Percentiles rank a stretch among this genome's conserved stretches.
These are phyloP conservation scores for Dendropsophus ebraccatus DNA, from an alignment of 2,113 vertebrate genomes.

Conservation along the genomic window DNA sequence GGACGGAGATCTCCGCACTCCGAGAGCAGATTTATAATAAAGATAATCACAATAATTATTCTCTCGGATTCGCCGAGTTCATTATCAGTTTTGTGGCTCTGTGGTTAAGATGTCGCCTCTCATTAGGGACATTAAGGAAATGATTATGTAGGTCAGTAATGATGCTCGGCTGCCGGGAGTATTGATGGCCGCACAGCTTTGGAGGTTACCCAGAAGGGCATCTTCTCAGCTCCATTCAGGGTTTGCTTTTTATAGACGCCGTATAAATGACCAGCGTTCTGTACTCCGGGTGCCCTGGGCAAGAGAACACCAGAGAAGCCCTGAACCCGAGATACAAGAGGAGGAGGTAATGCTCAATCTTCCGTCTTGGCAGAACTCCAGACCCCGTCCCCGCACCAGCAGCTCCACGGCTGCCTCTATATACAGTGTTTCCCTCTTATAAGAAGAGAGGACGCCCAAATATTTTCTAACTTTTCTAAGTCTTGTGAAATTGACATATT, in stretches of 20 bases:
- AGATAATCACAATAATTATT: constrained; percentile 58
- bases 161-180: constrained; percentile 29
- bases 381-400: neutral
- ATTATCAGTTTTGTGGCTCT: constrained; percentile 44
- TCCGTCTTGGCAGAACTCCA: neutral
- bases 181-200: constrained; percentile 39
- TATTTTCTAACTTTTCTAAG: too few species aligned
- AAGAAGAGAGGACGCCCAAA: too few species aligned
- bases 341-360: neutral
- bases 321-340: neutral
- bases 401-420: neutral
- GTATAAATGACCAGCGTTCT: constrained; percentile 7
- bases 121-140: constrained; percentile 45
- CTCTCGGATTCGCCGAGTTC: constrained; percentile 34
- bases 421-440: too few species aligned
- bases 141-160: constrained; percentile 50
- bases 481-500: too few species aligned
- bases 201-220: constrained; percentile 33
- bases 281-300: neutral
- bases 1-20: constrained; percentile 34
- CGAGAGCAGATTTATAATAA: constrained; percentile 47
- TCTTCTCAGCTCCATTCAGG: neutral
- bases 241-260: neutral
- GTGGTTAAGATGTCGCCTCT: constrained; percentile 47
- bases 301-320: neutral